A percentile compares a stretch with the other conserved stretches of the same genome.
Evolutionary conservation across 2,113 vertebrate genomes (phyloP).

Genomic region (Delphinapterus leucas): DNA sequence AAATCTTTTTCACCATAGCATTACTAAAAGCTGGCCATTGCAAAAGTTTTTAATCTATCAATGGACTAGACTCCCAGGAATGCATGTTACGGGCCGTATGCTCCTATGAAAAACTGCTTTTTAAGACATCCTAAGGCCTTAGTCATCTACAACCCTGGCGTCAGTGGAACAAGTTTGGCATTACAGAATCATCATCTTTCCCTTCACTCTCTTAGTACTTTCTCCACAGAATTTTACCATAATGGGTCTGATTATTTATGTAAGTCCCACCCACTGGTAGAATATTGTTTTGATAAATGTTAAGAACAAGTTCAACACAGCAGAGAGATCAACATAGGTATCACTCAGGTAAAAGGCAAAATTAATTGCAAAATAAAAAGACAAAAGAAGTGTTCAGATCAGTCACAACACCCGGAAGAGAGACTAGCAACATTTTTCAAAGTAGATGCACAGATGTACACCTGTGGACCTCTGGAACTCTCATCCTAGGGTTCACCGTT

Average conservation of each 20-base stretch:
- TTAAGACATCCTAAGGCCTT: neutral
- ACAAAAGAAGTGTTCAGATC: neutral
- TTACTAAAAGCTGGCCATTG: neutral
- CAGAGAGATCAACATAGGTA: neutral
- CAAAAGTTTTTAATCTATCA: neutral
- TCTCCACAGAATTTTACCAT: neutral
- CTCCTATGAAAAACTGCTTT: neutral
- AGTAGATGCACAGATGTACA: neutral
- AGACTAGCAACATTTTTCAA: neutral
- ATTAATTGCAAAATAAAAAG: neutral
- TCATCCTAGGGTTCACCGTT: neutral
- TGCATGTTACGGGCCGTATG: neutral
- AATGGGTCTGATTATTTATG: neutral
- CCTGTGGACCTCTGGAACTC: neutral
- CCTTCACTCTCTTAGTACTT: neutral
- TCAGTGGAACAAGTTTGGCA: neutral
- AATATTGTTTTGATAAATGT: neutral
- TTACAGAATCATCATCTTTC: neutral
- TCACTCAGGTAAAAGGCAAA: neutral
- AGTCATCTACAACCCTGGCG: neutral
- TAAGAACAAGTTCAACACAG: neutral
- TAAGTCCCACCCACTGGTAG: neutral
- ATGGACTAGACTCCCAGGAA: neutral
- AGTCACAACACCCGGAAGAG: neutral
- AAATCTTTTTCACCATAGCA: neutral